Evolutionary conservation across 1,140 invertebrate species (phyloP).

Genomic region (Mesaphorura yosii): DNA sequence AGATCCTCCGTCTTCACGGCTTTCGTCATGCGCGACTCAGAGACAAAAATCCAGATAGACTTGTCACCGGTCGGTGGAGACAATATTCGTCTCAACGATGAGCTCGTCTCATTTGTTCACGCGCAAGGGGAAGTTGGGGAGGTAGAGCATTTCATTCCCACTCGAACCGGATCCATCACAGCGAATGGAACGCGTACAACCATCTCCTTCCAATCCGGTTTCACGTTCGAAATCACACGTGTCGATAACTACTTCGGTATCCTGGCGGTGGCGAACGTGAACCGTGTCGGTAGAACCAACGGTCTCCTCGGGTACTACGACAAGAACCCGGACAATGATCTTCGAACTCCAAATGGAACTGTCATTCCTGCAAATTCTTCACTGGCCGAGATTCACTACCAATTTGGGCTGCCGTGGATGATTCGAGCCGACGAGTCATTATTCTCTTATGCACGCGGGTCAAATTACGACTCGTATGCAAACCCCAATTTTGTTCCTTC

Average conservation of each 20-base stretch:
- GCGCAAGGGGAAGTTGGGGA: not conserved
- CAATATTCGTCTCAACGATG: not conserved
- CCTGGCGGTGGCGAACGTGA: not conserved
- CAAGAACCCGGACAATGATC: not conserved
- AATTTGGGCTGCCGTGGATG: not conserved
- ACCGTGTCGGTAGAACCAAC: not conserved
- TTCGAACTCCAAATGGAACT: not conserved
- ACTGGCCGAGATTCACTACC: not conserved
- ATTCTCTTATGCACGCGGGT: not conserved
- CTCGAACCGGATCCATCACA: not conserved
- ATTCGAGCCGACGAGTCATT: not conserved
- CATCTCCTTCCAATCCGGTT: not conserved
- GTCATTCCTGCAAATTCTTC: not conserved
- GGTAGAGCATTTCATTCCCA: not conserved
- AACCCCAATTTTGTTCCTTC: not conserved
- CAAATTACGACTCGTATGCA: not conserved
- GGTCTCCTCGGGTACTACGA: not conserved
- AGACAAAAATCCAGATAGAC: not conserved
- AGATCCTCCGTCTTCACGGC: not conserved
- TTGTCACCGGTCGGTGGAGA: not conserved
- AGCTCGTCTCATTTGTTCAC: not conserved
- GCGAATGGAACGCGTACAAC: not conserved
- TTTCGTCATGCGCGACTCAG: not conserved
- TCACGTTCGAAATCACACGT: not conserved
- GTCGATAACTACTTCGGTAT: not conserved